These are phyloP conservation scores for Daktulosphaira vitifoliae DNA, from an alignment of 1,140 invertebrate genomes.

Conservation along the genomic window DNA sequence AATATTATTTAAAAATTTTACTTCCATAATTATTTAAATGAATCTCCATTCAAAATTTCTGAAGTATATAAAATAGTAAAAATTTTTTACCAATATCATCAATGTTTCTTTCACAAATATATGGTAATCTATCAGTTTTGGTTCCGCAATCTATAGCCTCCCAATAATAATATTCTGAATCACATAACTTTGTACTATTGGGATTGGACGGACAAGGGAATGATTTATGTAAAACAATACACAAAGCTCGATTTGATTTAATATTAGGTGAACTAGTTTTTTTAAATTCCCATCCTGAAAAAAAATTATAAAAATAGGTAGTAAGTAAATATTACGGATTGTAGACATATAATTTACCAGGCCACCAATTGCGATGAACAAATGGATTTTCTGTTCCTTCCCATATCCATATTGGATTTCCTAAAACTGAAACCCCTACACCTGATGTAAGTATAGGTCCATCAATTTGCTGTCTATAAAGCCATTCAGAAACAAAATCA, in stretches of 20 bases:
- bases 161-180: constrained; percentile 51
- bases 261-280: constrained; percentile 39
- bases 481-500: constrained; percentile 52
- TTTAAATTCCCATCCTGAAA: constrained; percentile 43
- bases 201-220: constrained; percentile 44
- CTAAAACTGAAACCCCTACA: constrained; percentile 46
- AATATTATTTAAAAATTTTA: too few relatives aligned
- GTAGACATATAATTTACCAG: constrained; percentile 39
- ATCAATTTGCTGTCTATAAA: constrained; percentile 45
- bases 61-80: too few relatives aligned
- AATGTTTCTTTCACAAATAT: constrained; percentile 48
- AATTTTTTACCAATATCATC: constrained; percentile 48
- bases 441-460: constrained; percentile 49
- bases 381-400: constrained; percentile 43
- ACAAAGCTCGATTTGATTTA: constrained; percentile 38
- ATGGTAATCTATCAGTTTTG: constrained; percentile 45
- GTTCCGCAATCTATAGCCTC: constrained; percentile 46
- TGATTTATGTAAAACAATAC: constrained; percentile 44
- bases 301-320: constrained; percentile 1
- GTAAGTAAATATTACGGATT: background rate
- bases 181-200: constrained; percentile 37
- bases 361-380: constrained; percentile 44
- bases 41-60: too few relatives aligned
- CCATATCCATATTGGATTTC: constrained; percentile 49
- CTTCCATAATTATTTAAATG: too few relatives aligned